Evolutionary conservation across 2,888 invertebrate species (phyloP).

Genomic region (Drosophila pullipes): DNA sequence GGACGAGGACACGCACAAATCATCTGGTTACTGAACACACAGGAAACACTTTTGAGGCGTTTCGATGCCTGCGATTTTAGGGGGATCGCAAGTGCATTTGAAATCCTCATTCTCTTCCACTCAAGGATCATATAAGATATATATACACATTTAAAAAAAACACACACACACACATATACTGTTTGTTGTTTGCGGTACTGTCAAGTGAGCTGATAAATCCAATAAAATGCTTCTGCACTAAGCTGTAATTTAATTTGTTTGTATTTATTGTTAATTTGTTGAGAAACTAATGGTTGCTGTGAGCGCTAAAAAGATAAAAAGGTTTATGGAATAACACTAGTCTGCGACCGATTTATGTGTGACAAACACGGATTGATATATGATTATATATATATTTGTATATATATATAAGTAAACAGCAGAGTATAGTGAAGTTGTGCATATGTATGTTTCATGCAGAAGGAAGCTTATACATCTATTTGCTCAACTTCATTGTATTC

Average conservation of each 20-base stretch:
- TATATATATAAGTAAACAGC: not conserved
- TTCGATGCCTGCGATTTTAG: slow-evolving; percentile 44
- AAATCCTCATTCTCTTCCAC: slow-evolving; percentile 11
- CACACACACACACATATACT: not conserved
- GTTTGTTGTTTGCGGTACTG: slow-evolving; percentile 29
- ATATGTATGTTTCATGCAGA: not conserved
- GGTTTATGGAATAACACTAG: not conserved
- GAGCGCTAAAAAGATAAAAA: not conserved
- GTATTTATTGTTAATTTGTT: not conserved
- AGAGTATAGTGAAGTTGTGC: not conserved
- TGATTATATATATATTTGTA: not conserved
- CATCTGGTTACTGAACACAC: not conserved
- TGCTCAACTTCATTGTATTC: not conserved
- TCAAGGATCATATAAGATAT: not conserved
- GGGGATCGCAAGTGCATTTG: slow-evolving; percentile 45
- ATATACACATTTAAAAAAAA: not conserved
- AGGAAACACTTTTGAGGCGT: slow-evolving; percentile 14
- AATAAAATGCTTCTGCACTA: not conserved
- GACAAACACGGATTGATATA: not conserved
- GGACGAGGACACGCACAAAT: slow-evolving; percentile 1
- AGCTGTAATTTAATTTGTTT: not conserved
- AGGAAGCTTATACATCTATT: not conserved
- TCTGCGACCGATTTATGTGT: not conserved
- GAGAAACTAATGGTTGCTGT: not conserved
- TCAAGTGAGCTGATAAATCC: slow-evolving; percentile 33